A percentile compares a stretch with the other conserved stretches of the same genome.
Evolutionary conservation across 2,888 invertebrate species (phyloP).

Genomic region (Andricus curvator): DNA sequence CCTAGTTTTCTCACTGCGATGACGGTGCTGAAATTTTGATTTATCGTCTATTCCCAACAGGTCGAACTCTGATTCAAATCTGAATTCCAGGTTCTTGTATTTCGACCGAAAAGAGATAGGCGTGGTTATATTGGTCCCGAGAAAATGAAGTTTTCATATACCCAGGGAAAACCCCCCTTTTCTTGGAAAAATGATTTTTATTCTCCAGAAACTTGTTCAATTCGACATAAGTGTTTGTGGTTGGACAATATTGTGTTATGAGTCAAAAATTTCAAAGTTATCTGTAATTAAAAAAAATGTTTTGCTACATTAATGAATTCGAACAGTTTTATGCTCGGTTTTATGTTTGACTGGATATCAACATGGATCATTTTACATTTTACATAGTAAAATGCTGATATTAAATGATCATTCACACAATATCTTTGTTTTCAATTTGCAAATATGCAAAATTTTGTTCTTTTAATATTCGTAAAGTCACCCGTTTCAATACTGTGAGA

Average conservation of each 20-base stretch:
- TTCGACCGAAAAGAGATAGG: constrained; percentile 23
- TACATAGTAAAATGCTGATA: not conserved
- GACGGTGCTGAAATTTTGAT: constrained; percentile 43
- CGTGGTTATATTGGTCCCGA: constrained; percentile 25
- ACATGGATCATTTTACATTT: no score
- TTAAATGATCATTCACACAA: not conserved
- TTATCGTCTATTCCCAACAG: constrained; percentile 40
- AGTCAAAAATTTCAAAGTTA: not conserved
- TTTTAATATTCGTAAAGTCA: not conserved
- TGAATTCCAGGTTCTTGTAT: constrained; percentile 28
- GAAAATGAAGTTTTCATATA: constrained; percentile 34
- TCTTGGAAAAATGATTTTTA: constrained; percentile 13
- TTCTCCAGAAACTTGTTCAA: not conserved
- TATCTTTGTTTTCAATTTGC: not conserved
- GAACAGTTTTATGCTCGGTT: no score
- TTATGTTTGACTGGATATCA: no score
- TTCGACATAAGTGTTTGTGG: not conserved
- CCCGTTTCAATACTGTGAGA: not conserved
- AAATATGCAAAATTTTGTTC: not conserved
- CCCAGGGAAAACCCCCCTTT: constrained; percentile 9
- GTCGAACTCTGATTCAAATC: constrained; percentile 24
- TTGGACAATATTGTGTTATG: not conserved
- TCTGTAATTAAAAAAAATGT: no score
- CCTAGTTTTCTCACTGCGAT: constrained; percentile 34
- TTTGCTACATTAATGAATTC: no score